Conservation (phyloP, 2,888 invertebrate genomes). For the Neelides folsomi region DNA sequence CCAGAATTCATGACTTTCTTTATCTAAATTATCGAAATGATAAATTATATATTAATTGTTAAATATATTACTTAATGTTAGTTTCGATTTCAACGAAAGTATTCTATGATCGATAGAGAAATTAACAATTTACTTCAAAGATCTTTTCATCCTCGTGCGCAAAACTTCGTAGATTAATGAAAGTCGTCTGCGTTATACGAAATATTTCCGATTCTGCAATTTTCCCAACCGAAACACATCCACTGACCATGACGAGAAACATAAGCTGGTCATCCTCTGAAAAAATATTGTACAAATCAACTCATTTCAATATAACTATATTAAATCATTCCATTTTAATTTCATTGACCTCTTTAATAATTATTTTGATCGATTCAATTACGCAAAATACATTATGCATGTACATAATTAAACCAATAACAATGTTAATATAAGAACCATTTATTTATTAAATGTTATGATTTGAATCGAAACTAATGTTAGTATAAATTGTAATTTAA, state of each 20-base stretch:
- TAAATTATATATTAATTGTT: too few species aligned
- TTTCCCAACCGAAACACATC: constrained; percentile 92
- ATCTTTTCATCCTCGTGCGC: constrained; percentile 48
- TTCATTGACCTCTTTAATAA: too few species aligned
- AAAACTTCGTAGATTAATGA: constrained; percentile 70
- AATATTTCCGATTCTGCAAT: constrained; percentile 89
- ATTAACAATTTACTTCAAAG: constrained; percentile 41
- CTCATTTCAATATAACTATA: too few species aligned
- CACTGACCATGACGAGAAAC: constrained; percentile 84
- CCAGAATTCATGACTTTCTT: constrained; percentile 92
- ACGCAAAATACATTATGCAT: too few species aligned
- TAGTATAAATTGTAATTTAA: too few species aligned
- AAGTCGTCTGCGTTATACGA: constrained; percentile 80
- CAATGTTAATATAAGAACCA: too few species aligned
- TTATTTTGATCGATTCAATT: too few species aligned
- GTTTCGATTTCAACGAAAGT: background rate
- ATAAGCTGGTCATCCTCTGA: constrained; percentile 61
- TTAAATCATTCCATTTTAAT: too few species aligned
- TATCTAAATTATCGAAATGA: constrained; percentile 33
- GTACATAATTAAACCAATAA: too few species aligned
- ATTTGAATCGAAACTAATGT: too few species aligned
- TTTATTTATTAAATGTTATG: too few species aligned
- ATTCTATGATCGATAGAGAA: background rate
- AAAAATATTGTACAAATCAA: constrained; percentile 13
- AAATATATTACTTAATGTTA: too few species aligned